Conservation (phyloP, 1,140 invertebrate species). For the Panagrolaimus sp. region DNA sequence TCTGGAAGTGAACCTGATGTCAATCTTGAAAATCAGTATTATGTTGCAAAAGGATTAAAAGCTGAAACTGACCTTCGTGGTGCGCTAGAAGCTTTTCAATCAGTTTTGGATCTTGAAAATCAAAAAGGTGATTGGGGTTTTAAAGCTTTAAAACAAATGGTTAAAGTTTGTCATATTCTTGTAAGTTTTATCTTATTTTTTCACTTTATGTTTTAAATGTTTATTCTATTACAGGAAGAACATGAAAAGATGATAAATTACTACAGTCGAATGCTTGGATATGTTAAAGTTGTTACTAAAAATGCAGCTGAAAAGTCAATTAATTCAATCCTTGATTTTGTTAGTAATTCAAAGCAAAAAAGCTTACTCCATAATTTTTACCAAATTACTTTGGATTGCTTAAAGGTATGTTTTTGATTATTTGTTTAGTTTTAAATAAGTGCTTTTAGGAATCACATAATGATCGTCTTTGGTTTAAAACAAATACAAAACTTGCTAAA, state of each 20-base stretch:
- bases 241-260: conserved; percentile 89
- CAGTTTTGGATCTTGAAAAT: conserved; percentile 75
- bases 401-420: conserved; percentile 65
- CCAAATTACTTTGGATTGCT: conserved; percentile 92
- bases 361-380: conserved; percentile 93
- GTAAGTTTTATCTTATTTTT: conserved; percentile 62
- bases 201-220: conserved; percentile 38
- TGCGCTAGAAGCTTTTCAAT: conserved; percentile 88
- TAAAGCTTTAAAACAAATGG: conserved; percentile 99
- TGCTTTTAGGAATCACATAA: conserved; percentile 88
- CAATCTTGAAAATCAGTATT: conserved; percentile 98
- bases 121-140: conserved; percentile 99
- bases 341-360: conserved; percentile 91
- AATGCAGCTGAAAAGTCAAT: conserved; percentile 99
- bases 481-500: conserved; percentile 97
- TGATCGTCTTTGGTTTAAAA: conserved; percentile 98
- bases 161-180: conserved; percentile 98
- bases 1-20: conserved; percentile 82
- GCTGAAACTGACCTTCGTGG: conserved; percentile 76
- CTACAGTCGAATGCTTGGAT: conserved; percentile 89
- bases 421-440: conserved; percentile 7
- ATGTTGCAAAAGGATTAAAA: conserved; percentile 96
- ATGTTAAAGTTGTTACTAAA: conserved; percentile 95
- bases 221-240: conserved; percentile 69
- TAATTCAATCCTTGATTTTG: conserved; percentile 98